Evolutionary conservation across 1,140 invertebrate species (phyloP).

Genomic region (Conopomorpha cramerella): DNA sequence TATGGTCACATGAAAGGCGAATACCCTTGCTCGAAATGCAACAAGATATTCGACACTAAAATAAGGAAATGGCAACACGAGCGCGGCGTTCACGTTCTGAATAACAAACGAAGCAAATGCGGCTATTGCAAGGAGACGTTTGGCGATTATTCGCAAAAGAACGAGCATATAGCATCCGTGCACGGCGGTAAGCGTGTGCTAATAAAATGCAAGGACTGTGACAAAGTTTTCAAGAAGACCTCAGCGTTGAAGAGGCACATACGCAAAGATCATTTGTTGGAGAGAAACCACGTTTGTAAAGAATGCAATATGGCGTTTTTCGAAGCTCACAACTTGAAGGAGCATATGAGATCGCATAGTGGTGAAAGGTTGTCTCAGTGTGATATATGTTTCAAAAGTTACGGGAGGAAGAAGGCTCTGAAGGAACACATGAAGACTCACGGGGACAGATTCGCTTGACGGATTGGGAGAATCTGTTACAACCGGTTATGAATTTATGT

Average conservation of each 20-base stretch:
- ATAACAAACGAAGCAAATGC: conserved; percentile 9
- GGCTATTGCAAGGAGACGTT: conserved; percentile 12
- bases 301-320: conserved; percentile 12
- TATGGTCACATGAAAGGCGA: conserved; percentile 1
- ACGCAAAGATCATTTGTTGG: conserved; percentile 14
- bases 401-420: conserved; percentile 58
- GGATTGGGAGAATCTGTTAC: too few species aligned
- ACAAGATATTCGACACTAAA: conserved; percentile 8
- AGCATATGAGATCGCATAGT: conserved; percentile 60
- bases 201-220: conserved; percentile 13
- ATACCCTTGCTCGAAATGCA: conserved; percentile 8
- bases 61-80: conserved; percentile 9
- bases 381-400: conserved; percentile 66
- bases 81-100: conserved; percentile 4
- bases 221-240: conserved; percentile 7
- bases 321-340: conserved; percentile 15
- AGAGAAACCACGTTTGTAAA: conserved; percentile 8
- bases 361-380: conserved; percentile 72
- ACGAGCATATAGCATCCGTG: conserved; percentile 8
- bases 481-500: too few species aligned
- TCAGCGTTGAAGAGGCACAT: conserved; percentile 8
- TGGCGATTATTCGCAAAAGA: conserved; percentile 5
- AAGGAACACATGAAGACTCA: conserved; percentile 53
- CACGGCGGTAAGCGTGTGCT: conserved; percentile 8
- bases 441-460: conserved; percentile 53